phyloP scores from a whole-genome alignment of 1,140 invertebrate species.

The Thalassaphorura encarpata region DNA sequence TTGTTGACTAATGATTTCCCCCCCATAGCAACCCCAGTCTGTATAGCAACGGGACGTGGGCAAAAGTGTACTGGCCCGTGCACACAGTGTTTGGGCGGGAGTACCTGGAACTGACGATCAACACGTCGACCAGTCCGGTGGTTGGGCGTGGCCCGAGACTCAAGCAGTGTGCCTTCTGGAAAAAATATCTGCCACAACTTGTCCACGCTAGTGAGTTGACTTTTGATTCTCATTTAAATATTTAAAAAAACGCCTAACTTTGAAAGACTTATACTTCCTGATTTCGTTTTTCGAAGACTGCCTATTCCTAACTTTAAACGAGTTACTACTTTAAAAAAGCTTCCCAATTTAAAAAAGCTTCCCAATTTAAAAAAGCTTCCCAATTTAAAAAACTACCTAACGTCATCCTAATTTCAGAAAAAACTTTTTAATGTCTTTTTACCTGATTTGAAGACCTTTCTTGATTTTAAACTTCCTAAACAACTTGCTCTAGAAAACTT shows the following conservation, averaged over 20 bases:
- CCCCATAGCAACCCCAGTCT: slow-evolving; percentile 51
- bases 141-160: slow-evolving; percentile 73
- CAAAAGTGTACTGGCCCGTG: slow-evolving; percentile 64
- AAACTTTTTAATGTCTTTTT: background rate
- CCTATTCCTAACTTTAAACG: no score
- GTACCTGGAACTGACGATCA: slow-evolving; percentile 48
- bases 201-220: slow-evolving; percentile 45
- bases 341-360: no score
- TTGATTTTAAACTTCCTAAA: no score
- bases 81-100: slow-evolving; percentile 72
- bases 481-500: no score
- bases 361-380: no score
- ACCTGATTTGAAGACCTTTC: no score
- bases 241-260: no score
- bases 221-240: background rate
- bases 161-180: slow-evolving; percentile 84
- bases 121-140: slow-evolving; percentile 15
- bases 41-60: slow-evolving; percentile 44
- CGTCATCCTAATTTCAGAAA: background rate
- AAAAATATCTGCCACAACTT: slow-evolving; percentile 82
- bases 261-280: background rate
- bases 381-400: background rate
- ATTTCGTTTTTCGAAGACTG: no score
- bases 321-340: no score
- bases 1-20: no score